Conservation (phyloP, 1,140 invertebrate species). For the Hyles euphorbiae region DNA sequence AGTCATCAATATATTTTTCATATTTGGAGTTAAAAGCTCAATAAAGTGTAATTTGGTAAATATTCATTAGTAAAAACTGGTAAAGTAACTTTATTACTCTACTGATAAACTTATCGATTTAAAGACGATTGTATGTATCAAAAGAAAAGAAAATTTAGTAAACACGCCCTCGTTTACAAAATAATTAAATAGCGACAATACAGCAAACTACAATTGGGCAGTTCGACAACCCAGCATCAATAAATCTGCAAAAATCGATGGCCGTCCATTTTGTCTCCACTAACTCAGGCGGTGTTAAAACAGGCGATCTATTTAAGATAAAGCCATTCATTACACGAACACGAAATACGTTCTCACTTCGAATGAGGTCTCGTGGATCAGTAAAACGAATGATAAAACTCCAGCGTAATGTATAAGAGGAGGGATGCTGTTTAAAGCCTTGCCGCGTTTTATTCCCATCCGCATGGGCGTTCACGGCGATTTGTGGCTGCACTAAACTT, state of each 20-base stretch:
- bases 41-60: too few species aligned
- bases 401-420: conserved; percentile 13
- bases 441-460: conserved; percentile 22
- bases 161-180: too few species aligned
- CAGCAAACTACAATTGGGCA: too few species aligned
- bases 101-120: too few species aligned
- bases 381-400: conserved; percentile 24
- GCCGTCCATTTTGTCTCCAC: conserved; percentile 7
- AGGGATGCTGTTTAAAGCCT: conserved; percentile 2
- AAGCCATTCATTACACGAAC: conserved; percentile 20
- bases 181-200: too few species aligned
- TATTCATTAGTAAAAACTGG: too few species aligned
- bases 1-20: too few species aligned
- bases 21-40: too few species aligned
- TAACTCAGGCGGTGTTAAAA: conserved; percentile 14
- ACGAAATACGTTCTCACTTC: conserved; percentile 20
- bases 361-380: conserved; percentile 10
- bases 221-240: too few species aligned
- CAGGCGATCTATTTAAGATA: conserved; percentile 20
- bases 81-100: too few species aligned
- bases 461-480: conserved; percentile 22
- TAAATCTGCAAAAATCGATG: background rate
- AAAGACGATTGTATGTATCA: too few species aligned
- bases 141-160: too few species aligned
- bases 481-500: conserved; percentile 45